Base-by-base conservation (phyloP, 92 coral and sea anemone genomes). In the Actinostola sp. region DNA sequence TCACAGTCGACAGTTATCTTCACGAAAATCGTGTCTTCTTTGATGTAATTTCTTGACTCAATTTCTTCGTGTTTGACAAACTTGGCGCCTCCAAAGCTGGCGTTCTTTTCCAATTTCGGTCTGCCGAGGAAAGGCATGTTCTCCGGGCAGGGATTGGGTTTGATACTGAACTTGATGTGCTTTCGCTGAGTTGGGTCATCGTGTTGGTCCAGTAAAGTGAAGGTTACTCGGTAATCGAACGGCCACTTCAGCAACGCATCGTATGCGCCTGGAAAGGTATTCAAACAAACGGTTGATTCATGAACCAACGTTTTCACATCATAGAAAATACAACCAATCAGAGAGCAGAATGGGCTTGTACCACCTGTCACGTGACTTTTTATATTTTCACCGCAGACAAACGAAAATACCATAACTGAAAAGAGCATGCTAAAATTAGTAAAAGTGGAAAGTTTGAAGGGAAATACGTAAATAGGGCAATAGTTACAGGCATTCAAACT, bases 61-160 rank as follows among this genome's bases (percentile, higher is more conserved):
- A 95, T 86, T 72, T 95, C 99, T 24, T 95, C 99, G 87, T 95
- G 99, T 71, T 85, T 85, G 63, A 84, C 95, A 62, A 95, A 95
- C 68, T 95, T 95, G 45, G 99, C 99, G 65, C 97, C 97, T 45
- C 99, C 99, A 60, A 95, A 95, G 66, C 99, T 95, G 42, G 99
- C 99, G 62, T 95, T 95, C 70, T 95, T 95, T 73, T 95, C 99
- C 85, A 95, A 59, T 72, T 82, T 86, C 25, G 99, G 99, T 83
- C 90, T 82, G 32, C 97, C 99, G 44, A 95, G 91, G 86, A 95
- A 95, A 4, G 99, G 97, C 57, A 80, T 92, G 60, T 95, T 95
- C 76, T 92, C 99, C 20, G 92, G 70, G 44, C 97, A 90, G 0
- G 99, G 99, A 35, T 95, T 95, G 2, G 99, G 99, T 54, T 92